These are phyloP conservation scores for Sialia sialis DNA, from an alignment of 2,113 vertebrate species.

Conservation along the genomic window DNA sequence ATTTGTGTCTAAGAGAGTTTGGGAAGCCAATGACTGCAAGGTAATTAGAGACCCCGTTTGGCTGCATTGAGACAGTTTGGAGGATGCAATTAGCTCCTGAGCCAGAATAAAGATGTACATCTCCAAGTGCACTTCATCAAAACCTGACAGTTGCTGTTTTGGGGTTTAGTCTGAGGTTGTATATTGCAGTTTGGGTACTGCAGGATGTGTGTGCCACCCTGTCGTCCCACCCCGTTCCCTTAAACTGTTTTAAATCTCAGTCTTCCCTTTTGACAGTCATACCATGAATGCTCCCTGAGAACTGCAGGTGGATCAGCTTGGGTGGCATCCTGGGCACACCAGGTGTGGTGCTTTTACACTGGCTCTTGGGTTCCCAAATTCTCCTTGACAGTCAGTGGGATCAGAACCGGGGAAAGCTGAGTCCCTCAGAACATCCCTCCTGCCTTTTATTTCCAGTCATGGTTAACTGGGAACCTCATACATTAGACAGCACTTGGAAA, in stretches of 20 bases:
- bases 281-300: neutral
- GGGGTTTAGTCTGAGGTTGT: neutral
- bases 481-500: neutral
- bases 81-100: neutral
- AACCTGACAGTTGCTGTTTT: neutral
- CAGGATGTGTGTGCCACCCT: neutral
- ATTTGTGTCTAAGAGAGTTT: neutral
- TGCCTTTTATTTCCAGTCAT: neutral
- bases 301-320: fast-evolving
- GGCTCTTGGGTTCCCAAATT: neutral
- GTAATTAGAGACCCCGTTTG: constrained; percentile 6
- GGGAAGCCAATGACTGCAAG: neutral
- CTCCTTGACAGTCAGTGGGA: neutral
- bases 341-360: neutral
- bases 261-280: neutral
- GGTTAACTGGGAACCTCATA: neutral
- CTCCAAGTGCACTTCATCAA: neutral
- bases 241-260: neutral
- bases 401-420: neutral
- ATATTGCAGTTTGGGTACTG: neutral
- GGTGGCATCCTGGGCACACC: neutral
- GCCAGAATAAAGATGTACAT: neutral
- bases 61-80: neutral
- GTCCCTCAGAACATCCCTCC: neutral
- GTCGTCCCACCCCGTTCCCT: neutral